phyloP scores from a whole-genome alignment of 2,888 invertebrate genomes.

The Cryptops parisi region DNA sequence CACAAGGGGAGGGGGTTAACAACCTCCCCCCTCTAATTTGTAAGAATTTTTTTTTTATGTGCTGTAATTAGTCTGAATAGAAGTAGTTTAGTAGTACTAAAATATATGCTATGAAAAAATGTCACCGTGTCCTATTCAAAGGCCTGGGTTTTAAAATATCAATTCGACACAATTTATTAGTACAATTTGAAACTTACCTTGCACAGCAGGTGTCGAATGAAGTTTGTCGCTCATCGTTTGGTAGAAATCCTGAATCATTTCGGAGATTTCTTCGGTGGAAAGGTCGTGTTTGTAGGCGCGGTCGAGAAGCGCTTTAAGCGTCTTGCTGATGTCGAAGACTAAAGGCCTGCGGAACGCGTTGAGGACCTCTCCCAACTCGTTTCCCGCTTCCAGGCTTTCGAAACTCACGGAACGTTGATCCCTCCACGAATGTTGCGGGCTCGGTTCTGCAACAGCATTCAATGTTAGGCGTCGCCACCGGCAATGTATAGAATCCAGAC shows the following conservation, averaged over 20 bases:
- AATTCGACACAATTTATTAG: not conserved
- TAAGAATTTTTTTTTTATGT: too few relatives aligned
- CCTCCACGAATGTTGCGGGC: constrained; percentile 11
- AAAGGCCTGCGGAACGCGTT: constrained; percentile 29
- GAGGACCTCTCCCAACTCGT: constrained; percentile 32
- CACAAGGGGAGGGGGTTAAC: too few relatives aligned
- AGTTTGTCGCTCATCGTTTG: constrained; percentile 57
- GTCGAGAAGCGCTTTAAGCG: constrained; percentile 41
- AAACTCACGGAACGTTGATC: constrained; percentile 22
- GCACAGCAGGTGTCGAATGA: constrained; percentile 48
- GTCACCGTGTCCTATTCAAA: too few relatives aligned
- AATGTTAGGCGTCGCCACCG: too few relatives aligned
- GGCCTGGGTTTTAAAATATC: not conserved
- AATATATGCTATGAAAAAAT: too few relatives aligned
- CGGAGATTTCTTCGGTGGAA: constrained; percentile 70
- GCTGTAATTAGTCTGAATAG: too few relatives aligned
- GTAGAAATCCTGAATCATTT: constrained; percentile 81
- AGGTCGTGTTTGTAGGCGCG: constrained; percentile 44
- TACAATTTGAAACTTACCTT: constrained; percentile 23
- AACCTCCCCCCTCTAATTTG: too few relatives aligned
- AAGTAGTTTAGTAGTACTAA: not conserved
- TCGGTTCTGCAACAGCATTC: too few relatives aligned
- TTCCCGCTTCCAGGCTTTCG: constrained; percentile 33
- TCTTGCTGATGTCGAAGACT: constrained; percentile 42
- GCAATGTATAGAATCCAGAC: too few relatives aligned